Evolutionary conservation across 2,888 invertebrate genomes (phyloP).

Genomic region (Cordylochernes scorpioides): DNA sequence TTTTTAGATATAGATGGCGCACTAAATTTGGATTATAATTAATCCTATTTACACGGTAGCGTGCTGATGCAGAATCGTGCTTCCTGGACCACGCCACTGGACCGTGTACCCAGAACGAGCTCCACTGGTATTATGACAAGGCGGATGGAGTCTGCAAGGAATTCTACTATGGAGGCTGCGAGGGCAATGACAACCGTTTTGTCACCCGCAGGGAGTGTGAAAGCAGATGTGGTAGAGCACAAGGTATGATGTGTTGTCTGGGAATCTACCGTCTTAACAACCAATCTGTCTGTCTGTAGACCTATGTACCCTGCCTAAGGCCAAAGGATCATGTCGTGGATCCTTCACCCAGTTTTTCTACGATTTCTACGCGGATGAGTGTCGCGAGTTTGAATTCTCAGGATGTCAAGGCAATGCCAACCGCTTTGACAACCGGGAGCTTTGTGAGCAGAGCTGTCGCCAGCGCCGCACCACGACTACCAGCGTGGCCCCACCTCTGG

Average conservation of each 20-base stretch:
- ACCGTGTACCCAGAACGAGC: slow-evolving; percentile 29
- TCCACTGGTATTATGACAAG: slow-evolving; percentile 44
- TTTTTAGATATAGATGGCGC: no score
- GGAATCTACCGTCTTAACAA: not conserved
- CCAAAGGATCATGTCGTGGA: slow-evolving; percentile 36
- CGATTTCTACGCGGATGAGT: slow-evolving; percentile 40
- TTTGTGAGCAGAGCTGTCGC: slow-evolving; percentile 39
- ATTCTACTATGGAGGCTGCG: slow-evolving; percentile 63
- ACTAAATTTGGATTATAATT: no score
- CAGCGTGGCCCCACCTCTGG: slow-evolving; percentile 2
- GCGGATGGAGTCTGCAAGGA: slow-evolving; percentile 41
- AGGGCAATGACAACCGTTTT: slow-evolving; percentile 63
- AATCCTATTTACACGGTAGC: no score
- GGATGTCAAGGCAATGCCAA: slow-evolving; percentile 59
- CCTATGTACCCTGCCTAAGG: slow-evolving; percentile 22
- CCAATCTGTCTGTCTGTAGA: slow-evolving; percentile 4
- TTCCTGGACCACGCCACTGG: slow-evolving; percentile 38
- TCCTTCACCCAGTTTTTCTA: slow-evolving; percentile 34
- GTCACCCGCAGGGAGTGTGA: slow-evolving; percentile 32
- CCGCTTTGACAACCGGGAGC: slow-evolving; percentile 38
- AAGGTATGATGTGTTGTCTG: slow-evolving; percentile 23
- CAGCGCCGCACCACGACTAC: slow-evolving; percentile 3
- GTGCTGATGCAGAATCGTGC: slow-evolving; percentile 24
- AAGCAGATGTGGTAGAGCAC: slow-evolving; percentile 12
- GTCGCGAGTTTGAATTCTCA: slow-evolving; percentile 47